These are phyloP conservation scores for Actinernus sp. DNA, from an alignment of 92 coral and sea anemone species.

Conservation along the genomic window DNA sequence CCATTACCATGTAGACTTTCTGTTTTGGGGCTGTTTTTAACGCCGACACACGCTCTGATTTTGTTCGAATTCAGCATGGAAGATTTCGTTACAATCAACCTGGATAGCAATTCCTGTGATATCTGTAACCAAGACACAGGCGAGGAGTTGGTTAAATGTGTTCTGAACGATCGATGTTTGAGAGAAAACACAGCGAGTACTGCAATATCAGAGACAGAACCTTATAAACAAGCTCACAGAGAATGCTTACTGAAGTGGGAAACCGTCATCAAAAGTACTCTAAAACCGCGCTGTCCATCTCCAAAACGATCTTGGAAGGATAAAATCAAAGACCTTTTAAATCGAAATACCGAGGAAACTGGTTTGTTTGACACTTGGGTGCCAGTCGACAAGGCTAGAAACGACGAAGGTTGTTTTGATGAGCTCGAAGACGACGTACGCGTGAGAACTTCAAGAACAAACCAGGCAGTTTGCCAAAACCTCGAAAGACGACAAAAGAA, in stretches of 20 bases:
- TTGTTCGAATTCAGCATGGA: constrained; percentile 51
- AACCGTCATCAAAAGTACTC: constrained; percentile 65
- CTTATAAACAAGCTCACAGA: constrained; percentile 73
- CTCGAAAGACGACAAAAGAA: background rate
- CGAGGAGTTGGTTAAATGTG: constrained; percentile 81
- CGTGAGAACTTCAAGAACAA: background rate
- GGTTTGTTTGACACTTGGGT: constrained; percentile 50
- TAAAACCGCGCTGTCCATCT: constrained; percentile 56
- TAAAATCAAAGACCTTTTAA: constrained; percentile 61
- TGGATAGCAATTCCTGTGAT: constrained; percentile 80
- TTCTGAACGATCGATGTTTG: constrained; percentile 77
- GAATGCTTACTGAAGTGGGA: constrained; percentile 85
- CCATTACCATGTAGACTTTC: no score
- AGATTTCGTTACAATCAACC: constrained; percentile 83
- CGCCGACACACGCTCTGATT: background rate
- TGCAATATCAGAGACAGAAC: constrained; percentile 9
- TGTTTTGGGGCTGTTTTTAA: no score
- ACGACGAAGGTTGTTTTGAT: background rate
- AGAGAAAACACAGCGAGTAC: constrained; percentile 19
- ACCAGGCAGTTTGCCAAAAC: background rate
- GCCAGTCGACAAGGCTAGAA: constrained; percentile 24
- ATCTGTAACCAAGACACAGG: constrained; percentile 92
- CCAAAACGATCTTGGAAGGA: constrained; percentile 86
- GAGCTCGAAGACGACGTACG: background rate
- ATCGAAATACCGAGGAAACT: constrained; percentile 35